phyloP scores from a whole-genome alignment of 2,888 invertebrate genomes.

The Meliscaeva auricollis region DNA sequence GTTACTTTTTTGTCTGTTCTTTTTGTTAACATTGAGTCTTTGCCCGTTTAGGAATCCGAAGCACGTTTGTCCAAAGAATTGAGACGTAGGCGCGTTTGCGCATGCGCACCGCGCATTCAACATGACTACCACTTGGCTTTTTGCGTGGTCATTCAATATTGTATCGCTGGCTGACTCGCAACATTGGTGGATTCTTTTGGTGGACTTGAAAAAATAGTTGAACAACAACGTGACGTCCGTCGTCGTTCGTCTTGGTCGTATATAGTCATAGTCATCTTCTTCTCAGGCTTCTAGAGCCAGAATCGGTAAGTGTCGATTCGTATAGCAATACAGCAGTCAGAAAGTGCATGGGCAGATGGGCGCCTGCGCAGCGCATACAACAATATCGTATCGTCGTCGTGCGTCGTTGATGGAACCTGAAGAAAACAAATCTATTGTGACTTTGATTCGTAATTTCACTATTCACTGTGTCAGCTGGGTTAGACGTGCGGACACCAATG shows the following conservation, averaged over 20 bases:
- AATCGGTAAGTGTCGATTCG: slow-evolving; percentile 23
- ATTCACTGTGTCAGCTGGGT: slow-evolving; percentile 62
- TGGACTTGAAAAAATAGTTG: slow-evolving; percentile 41
- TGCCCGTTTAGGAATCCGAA: slow-evolving; percentile 58
- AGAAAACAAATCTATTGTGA: slow-evolving; percentile 59
- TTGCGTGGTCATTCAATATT: slow-evolving; percentile 65
- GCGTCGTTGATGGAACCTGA: slow-evolving; percentile 12
- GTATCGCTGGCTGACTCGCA: slow-evolving; percentile 12
- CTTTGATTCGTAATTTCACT: slow-evolving; percentile 66
- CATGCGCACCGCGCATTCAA: slow-evolving; percentile 67
- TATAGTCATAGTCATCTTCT: not conserved
- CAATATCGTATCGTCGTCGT: slow-evolving; percentile 39
- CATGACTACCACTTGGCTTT: slow-evolving; percentile 63
- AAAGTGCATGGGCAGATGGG: slow-evolving; percentile 42
- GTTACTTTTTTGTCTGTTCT: slow-evolving; percentile 2
- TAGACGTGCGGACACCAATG: slow-evolving; percentile 60
- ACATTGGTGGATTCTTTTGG: slow-evolving; percentile 25
- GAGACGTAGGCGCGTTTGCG: slow-evolving; percentile 70
- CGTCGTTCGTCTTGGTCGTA: not conserved
- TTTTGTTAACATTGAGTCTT: slow-evolving; percentile 23
- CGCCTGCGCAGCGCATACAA: slow-evolving; percentile 47
- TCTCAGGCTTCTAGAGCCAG: not conserved
- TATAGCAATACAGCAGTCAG: not conserved
- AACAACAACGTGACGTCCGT: slow-evolving; percentile 54
- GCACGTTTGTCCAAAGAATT: slow-evolving; percentile 68